Percentiles rank a stretch among this genome's conserved stretches.
Conservation (phyloP, 2,113 vertebrate genomes). For the Lepidiolamprologus cunningtoni region DNA sequence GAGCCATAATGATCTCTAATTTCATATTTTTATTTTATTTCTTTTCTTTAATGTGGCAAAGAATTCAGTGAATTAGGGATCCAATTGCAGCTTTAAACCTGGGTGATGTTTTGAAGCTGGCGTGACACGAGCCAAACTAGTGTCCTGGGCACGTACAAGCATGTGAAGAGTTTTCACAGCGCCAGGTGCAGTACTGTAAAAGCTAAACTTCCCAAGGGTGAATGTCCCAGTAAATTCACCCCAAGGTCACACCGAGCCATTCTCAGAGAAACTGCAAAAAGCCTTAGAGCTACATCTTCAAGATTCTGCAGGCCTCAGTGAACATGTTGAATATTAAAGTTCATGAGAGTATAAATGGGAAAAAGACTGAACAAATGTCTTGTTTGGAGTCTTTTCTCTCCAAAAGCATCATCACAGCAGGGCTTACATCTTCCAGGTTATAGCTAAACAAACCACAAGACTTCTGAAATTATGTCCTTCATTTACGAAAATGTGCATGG, state of each 20-base stretch:
- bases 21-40: background rate
- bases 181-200: background rate
- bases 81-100: background rate
- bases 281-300: background rate
- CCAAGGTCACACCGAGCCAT: fast-evolving
- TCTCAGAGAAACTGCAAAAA: background rate
- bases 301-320: background rate
- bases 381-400: background rate
- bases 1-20: background rate
- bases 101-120: background rate
- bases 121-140: background rate
- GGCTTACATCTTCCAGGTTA: background rate
- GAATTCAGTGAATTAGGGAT: background rate
- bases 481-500: background rate
- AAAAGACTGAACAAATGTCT: background rate
- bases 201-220: background rate
- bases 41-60: background rate
- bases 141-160: background rate
- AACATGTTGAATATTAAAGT: background rate
- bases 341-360: background rate
- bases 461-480: background rate
- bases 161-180: background rate
- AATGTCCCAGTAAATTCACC: background rate
- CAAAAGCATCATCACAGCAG: fast-evolving
- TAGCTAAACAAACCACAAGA: background rate